Evolutionary conservation across 2,888 invertebrate species (phyloP), one percentile per base, ranked within the genome.

Genomic region (Euproctis similis): DNA sequence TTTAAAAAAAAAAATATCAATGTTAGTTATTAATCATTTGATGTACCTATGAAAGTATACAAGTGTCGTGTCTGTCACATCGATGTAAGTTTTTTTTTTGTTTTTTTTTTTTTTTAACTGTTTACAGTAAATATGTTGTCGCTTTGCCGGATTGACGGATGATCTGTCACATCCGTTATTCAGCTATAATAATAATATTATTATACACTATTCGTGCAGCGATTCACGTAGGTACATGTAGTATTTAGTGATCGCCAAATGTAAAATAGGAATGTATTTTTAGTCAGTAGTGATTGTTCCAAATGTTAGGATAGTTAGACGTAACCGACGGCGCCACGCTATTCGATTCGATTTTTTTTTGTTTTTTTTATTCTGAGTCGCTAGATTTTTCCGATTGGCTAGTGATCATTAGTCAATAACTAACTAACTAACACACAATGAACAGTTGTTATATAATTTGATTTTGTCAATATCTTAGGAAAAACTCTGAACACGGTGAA

Each of bases 251-350:
- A 73, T 77, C 81, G 81, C 81, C 81, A 82, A 82, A 82, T 80
- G 75, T 80, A 76, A 69, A 62, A 73, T 77, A 80, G 76, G n/a
- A n/a, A 75, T 73, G 73, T 80, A 82, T 74, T 69, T 65, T 76
- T 82, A 82, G 81, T 68, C 63, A 70, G 76, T 82, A 82, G 81
- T 75, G 69, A 78, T 71, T 72, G 80, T 81, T 82, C 81, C 81
- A 82, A 82, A 81, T 81, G 81, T 75, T 81, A 82, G 81, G 64
- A 61, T 82, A 75, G 66, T 65, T 76, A 75, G 74, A 59, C 57
- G 65, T 63, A 59, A 48, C 63, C 64, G 69, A 59, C 62, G 59
- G 57, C 57, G 53, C 57, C 61, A 53, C 46, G 53, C 59, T 57
- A 59, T 57, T 46, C 37, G n/a, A n/a, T n/a, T n/a, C n/a, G n/a